A percentile compares a stretch with the other conserved stretches of the same genome.
Evolutionary conservation across 1,140 invertebrate genomes (phyloP).

Genomic region (Drosophila novamexicana): DNA sequence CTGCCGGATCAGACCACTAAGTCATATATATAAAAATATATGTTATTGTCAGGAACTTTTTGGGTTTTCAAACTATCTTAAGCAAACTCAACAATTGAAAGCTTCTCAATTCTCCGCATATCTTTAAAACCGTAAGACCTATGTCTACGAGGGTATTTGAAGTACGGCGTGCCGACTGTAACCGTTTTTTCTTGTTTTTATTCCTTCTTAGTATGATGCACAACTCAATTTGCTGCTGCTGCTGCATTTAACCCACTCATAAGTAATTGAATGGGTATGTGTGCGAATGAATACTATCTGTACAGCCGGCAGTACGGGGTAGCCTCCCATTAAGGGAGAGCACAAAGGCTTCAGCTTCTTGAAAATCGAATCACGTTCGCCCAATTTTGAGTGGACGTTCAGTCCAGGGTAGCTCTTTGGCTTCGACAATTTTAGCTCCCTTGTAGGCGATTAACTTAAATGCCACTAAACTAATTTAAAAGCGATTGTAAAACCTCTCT

Average conservation of each 20-base stretch:
- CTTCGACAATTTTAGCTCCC: constrained; percentile 71
- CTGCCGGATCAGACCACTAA: no score
- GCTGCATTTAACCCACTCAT: constrained; percentile 25
- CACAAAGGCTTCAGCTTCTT: constrained; percentile 65
- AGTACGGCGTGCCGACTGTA: no score
- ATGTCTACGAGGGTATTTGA: no score
- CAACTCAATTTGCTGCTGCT: constrained; percentile 70
- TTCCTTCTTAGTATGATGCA: constrained; percentile 47
- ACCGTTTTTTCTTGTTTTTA: constrained; percentile 8
- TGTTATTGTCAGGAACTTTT: no score
- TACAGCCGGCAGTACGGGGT: constrained; percentile 11
- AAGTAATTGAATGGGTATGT: constrained; percentile 22
- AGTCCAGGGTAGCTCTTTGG: constrained; percentile 3
- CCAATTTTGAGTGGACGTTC: constrained; percentile 64
- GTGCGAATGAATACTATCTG: background rate
- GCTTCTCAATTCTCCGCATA: no score
- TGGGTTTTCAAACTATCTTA: no score
- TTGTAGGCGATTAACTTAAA: constrained; percentile 84
- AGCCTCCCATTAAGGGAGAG: constrained; percentile 60
- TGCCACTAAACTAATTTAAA: constrained; percentile 84
- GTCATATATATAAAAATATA: no score
- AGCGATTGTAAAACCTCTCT: constrained; percentile 73
- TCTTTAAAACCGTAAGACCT: no score
- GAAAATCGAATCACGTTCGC: constrained; percentile 83
- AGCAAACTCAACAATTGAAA: no score